These are phyloP conservation scores for Drosophila navojoa DNA, from an alignment of 1,140 invertebrate genomes.

Conservation along the genomic window DNA sequence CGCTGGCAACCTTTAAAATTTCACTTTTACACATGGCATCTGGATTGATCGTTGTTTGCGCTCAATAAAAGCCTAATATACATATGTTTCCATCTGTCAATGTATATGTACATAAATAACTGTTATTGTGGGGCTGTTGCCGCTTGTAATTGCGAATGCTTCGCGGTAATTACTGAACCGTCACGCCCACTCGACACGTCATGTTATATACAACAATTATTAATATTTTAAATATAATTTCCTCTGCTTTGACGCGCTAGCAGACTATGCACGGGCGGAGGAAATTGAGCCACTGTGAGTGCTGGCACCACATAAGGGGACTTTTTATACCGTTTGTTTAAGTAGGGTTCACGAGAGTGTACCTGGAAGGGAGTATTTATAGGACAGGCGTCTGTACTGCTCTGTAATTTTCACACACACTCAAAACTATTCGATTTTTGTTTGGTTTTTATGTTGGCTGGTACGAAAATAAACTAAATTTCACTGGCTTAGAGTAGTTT, in stretches of 20 bases:
- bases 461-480: conserved; percentile 26
- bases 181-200: conserved; percentile 35
- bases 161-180: conserved; percentile 35
- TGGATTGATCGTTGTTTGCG: conserved; percentile 7
- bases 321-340: conserved; percentile 31
- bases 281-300: conserved; percentile 42
- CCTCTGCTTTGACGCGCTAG: neutral
- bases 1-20: conserved; percentile 34
- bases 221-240: too few relatives aligned
- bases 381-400: too few relatives aligned
- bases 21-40: conserved; percentile 38
- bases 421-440: conserved; percentile 3
- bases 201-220: neutral
- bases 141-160: conserved; percentile 34
- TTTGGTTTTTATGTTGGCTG: conserved; percentile 10
- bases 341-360: neutral
- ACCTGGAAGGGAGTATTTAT: neutral
- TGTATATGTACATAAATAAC: conserved; percentile 4
- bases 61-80: conserved; percentile 4
- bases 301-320: conserved; percentile 47
- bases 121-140: conserved; percentile 16
- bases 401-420: conserved; percentile 1
- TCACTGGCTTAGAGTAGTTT: neutral
- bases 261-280: neutral
- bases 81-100: neutral